Conservation (phyloP, 1,140 invertebrate species). For the Euborellia annulipes region DNA sequence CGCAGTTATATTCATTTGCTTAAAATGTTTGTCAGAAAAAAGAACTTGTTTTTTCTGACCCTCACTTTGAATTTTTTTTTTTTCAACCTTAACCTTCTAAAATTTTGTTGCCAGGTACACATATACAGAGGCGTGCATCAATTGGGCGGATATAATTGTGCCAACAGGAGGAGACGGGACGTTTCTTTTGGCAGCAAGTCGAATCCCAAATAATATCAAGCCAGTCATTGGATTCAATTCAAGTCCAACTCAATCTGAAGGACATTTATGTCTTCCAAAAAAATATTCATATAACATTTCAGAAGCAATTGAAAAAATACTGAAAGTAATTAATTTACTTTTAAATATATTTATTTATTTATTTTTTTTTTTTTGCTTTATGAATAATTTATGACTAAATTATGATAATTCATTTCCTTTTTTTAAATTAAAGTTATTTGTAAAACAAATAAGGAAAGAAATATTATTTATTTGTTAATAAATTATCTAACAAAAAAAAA, state of each 20-base stretch:
- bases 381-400: not conserved
- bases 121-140: conserved; percentile 53
- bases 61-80: too few species aligned
- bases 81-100: too few species aligned
- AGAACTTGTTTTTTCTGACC: too few species aligned
- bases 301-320: conserved; percentile 48
- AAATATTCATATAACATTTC: conserved; percentile 52
- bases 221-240: conserved; percentile 96
- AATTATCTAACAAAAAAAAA: not conserved
- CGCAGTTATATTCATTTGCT: too few species aligned
- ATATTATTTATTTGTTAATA: not conserved
- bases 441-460: not conserved
- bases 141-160: conserved; percentile 89
- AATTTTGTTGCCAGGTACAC: conserved; percentile 33
- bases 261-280: conserved; percentile 75
- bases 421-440: not conserved
- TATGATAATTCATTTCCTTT: not conserved
- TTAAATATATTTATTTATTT: not conserved
- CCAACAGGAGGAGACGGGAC: conserved; percentile 97
- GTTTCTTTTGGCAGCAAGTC: conserved; percentile 83
- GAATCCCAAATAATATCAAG: conserved; percentile 54
- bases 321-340: conserved; percentile 38
- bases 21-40: too few species aligned
- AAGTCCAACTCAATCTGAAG: conserved; percentile 86
- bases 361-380: not conserved